Conservation (phyloP, 2,113 vertebrate genomes). For the Ammodytes dubius region DNA sequence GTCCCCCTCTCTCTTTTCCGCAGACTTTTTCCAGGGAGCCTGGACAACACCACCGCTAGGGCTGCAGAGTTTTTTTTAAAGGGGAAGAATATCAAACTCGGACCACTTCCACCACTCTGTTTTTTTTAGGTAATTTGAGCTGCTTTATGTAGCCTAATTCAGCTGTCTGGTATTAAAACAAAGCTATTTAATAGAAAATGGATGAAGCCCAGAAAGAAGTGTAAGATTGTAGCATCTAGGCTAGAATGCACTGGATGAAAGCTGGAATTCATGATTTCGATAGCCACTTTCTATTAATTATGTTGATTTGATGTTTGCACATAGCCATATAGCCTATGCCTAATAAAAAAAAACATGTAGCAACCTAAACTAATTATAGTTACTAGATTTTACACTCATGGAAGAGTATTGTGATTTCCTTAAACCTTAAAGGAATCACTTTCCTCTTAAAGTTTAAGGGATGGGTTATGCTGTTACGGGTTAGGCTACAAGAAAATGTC, state of each 20-base stretch:
- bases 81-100: conserved; percentile 74
- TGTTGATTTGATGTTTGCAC: not conserved
- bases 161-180: conserved; percentile 12
- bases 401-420: too few relatives aligned
- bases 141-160: conserved; percentile 30
- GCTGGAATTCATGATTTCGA: not conserved
- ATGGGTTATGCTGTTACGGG: not conserved
- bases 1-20: conserved; percentile 59
- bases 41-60: conserved; percentile 76
- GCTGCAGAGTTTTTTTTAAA: conserved; percentile 80
- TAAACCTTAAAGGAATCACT: too few relatives aligned
- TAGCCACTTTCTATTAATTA: not conserved
- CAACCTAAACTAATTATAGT: not conserved
- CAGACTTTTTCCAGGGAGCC: conserved; percentile 79
- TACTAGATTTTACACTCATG: not conserved
- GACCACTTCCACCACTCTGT: conserved; percentile 3
- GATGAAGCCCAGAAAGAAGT: conserved; percentile 1
- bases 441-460: too few relatives aligned
- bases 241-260: not conserved
- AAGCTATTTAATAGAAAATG: not conserved
- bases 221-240: conserved; percentile 19
- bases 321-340: not conserved
- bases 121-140: conserved; percentile 41
- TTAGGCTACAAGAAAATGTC: not conserved
- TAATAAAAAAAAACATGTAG: not conserved